Conservation (phyloP, 2,113 vertebrate species). For the Oryzias celebensis region DNA sequence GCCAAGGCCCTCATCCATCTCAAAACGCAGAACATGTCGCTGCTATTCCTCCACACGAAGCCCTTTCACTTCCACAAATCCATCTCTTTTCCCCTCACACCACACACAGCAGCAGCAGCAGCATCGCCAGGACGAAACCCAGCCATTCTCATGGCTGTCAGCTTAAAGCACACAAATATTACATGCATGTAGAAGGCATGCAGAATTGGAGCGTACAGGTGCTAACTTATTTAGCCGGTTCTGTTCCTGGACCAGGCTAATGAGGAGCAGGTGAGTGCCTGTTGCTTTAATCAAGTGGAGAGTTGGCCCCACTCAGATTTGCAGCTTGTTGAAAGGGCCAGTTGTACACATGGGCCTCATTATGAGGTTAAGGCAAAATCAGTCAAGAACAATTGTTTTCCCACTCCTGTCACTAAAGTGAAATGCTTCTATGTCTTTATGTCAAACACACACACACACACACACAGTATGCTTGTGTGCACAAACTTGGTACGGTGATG, state of each 20-base stretch:
- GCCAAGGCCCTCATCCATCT: conserved; percentile 69
- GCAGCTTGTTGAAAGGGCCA: conserved; percentile 80
- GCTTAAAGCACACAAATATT: conserved; percentile 72
- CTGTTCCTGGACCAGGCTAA: conserved; percentile 72
- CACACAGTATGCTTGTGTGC: conserved; percentile 3
- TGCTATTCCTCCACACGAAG: conserved; percentile 64
- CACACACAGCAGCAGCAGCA: conserved; percentile 30
- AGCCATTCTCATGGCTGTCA: conserved; percentile 73
- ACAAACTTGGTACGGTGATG: conserved; percentile 35
- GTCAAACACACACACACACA: conserved; percentile 10
- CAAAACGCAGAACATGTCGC: conserved; percentile 65
- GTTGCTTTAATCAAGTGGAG: conserved; percentile 82
- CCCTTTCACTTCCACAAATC: conserved; percentile 38
- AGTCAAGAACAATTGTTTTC: conserved; percentile 83
- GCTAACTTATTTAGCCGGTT: conserved; percentile 78
- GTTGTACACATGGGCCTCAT: conserved; percentile 80
- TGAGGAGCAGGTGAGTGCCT: conserved; percentile 78
- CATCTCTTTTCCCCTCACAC: conserved; percentile 57
- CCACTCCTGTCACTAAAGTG: conserved; percentile 72
- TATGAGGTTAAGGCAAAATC: conserved; percentile 79
- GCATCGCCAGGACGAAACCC: conserved; percentile 30
- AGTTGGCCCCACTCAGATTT: conserved; percentile 72
- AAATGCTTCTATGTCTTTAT: conserved; percentile 58
- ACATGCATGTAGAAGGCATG: conserved; percentile 72
- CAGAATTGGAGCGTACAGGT: conserved; percentile 79